These are phyloP conservation scores for Orcinus orca DNA, from an alignment of 2,113 vertebrate genomes.

Conservation along the genomic window DNA sequence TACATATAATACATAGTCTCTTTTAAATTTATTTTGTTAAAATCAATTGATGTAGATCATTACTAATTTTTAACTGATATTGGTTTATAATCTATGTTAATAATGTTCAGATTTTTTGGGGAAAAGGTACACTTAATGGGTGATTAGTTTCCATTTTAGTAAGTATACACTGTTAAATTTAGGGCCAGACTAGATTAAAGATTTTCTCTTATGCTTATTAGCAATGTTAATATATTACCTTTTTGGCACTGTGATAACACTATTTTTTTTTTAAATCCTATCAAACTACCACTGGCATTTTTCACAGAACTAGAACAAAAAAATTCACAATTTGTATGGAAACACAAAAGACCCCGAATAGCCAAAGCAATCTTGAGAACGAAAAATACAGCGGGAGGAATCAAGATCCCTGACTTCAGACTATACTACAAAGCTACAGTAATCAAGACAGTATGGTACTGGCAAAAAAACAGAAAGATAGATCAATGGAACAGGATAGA, in stretches of 20 bases:
- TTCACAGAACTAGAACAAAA: too few relatives aligned
- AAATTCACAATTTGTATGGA: too few relatives aligned
- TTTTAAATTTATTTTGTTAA: not conserved
- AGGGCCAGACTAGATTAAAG: not conserved
- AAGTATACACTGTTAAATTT: not conserved
- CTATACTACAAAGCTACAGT: too few relatives aligned
- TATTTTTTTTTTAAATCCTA: not conserved
- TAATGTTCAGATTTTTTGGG: not conserved
- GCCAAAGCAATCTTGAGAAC: too few relatives aligned
- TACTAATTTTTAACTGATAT: not conserved
- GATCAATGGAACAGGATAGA: too few relatives aligned
- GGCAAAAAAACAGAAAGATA: too few relatives aligned
- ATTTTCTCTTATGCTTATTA: not conserved
- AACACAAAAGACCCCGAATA: too few relatives aligned
- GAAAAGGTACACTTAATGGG: not conserved
- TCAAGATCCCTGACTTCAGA: too few relatives aligned
- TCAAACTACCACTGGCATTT: too few relatives aligned
- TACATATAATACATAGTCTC: not conserved
- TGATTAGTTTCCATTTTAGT: not conserved
- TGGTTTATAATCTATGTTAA: not conserved
- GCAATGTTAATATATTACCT: not conserved
- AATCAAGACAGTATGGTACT: too few relatives aligned
- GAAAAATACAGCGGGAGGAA: rapidly evolving
- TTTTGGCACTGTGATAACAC: not conserved
- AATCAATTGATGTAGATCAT: not conserved